Base-by-base conservation (phyloP, 1,140 invertebrate species). In the Temnothorax curvispinosus region DNA sequence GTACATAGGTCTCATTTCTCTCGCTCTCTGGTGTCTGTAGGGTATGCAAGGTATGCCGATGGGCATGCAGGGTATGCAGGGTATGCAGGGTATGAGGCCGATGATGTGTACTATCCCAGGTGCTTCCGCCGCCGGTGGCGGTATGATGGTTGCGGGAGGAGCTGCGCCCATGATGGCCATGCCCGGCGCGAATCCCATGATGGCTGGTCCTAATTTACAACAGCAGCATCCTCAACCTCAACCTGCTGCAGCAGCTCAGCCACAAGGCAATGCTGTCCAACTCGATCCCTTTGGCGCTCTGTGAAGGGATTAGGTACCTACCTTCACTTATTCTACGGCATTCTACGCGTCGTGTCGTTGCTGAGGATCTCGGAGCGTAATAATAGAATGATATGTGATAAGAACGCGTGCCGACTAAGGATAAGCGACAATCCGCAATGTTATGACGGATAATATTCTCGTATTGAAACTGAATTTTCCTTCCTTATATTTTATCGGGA, bases 221-320 rank as follows among this genome's bases (percentile, higher is more conserved):
- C 94, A 93, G 41, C 81, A 90, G 41, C 92, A 89, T 54, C 92
- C 93, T 74, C 93, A 93, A 58, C 89, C 93, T 71, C 94, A 93
- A 81, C 89, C 87, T 2, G 76, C 80, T 58, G 64, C 72, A 74
- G 90, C 93, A 77, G 88, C 91, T 87, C 94, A 93, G 80, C 88
- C 93, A 72, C 93, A 94, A 78, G 92, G 91, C 91, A 95, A 95
- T 86, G 93, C 93, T 86, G 94, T 95, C 74, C 95, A 95, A 85
- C 93, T 96, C 62, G 95, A 96, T 93, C 95, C 95, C 54, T 96
- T 96, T 86, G 95, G 95, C 94, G 95, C 95, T 92, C 94, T 96
- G 87, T 96, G 94, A 95, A 94, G 87, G 88, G 91, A 91, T 92
- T 94, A 94, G 94, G 94, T 94, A 94, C 91, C 85, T 88, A 90